A percentile compares a stretch with the other conserved stretches of the same genome.
These are phyloP conservation scores for Lordiphosa mommai DNA, from an alignment of 1,140 invertebrate genomes.

Conservation along the genomic window DNA sequence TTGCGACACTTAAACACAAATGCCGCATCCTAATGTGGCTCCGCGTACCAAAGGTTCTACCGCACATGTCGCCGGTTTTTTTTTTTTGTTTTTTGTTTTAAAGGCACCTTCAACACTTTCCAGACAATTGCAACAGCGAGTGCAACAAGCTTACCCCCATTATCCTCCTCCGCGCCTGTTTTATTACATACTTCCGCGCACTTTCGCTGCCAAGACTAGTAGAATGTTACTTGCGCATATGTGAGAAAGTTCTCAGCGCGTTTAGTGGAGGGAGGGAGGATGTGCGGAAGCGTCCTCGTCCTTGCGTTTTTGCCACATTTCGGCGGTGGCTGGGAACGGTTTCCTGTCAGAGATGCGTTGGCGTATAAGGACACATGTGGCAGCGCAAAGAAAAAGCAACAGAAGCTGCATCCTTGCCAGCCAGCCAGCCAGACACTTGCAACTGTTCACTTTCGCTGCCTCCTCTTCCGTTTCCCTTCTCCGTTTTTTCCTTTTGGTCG, in stretches of 20 bases:
- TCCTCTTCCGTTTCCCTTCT: not conserved
- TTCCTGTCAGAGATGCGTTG: constrained; percentile 72
- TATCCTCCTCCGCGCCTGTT: constrained; percentile 39
- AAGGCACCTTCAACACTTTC: constrained; percentile 47
- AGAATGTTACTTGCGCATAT: constrained; percentile 49
- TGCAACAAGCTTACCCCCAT: constrained; percentile 44
- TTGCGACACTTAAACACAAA: constrained; percentile 68
- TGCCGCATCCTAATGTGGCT: constrained; percentile 53
- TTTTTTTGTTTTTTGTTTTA: constrained; percentile 1
- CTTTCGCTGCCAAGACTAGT: constrained; percentile 55
- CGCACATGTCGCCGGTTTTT: constrained; percentile 10
- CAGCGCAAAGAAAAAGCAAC: constrained; percentile 24
- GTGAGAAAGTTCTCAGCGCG: constrained; percentile 64
- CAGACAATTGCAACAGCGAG: constrained; percentile 61
- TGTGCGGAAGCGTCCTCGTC: constrained; percentile 39
- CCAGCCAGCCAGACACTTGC: constrained; percentile 41
- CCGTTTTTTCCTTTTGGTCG: constrained; percentile 4
- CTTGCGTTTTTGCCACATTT: constrained; percentile 67
- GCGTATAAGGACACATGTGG: constrained; percentile 41
- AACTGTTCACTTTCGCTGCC: constrained; percentile 71
- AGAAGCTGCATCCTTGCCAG: constrained; percentile 52
- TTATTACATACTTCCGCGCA: constrained; percentile 69
- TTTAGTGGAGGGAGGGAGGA: not conserved
- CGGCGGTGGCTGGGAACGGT: constrained; percentile 68
- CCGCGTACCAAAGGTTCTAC: constrained; percentile 5